A percentile compares a stretch with the other conserved stretches of the same genome.
Evolutionary conservation across 1,140 invertebrate genomes (phyloP).

Genomic region (Tribolium castaneum): DNA sequence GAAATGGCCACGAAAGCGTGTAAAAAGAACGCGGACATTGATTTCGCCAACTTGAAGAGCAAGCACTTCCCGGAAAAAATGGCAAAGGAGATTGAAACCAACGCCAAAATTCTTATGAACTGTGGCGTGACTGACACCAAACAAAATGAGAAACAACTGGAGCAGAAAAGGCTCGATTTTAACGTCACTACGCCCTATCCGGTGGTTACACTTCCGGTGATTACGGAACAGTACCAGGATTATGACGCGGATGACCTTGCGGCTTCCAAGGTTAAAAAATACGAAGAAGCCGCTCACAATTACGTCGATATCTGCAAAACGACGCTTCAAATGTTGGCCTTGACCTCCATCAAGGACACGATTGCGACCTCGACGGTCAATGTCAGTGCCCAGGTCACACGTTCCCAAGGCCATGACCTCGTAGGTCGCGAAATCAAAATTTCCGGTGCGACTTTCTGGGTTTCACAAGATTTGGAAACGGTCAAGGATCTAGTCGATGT

Average conservation of each 20-base stretch:
- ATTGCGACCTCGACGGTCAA: neutral
- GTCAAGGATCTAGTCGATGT: neutral
- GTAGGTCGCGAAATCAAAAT: neutral
- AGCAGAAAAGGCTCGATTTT: neutral
- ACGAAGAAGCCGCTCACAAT: neutral
- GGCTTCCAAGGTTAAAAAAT: neutral
- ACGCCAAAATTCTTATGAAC: neutral
- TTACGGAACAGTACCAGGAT: slow-evolving; percentile 8
- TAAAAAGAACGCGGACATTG: neutral
- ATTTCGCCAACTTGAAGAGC: neutral
- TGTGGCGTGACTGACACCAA: slow-evolving; percentile 8
- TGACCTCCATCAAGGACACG: neutral
- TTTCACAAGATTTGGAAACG: neutral
- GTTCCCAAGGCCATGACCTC: neutral
- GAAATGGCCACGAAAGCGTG: slow-evolving; percentile 1
- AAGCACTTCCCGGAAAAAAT: neutral
- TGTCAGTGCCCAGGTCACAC: neutral
- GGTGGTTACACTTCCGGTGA: neutral
- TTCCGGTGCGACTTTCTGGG: neutral
- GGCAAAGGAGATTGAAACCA: neutral
- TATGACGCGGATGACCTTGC: neutral
- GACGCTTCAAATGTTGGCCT: neutral
- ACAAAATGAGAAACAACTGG: neutral
- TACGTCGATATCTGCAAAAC: slow-evolving; percentile 13
- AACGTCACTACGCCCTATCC: slow-evolving; percentile 15